Percentiles rank a stretch among this genome's conserved stretches.
phyloP scores from a whole-genome alignment of 1,140 invertebrate genomes.

The Helicoverpa zea region DNA sequence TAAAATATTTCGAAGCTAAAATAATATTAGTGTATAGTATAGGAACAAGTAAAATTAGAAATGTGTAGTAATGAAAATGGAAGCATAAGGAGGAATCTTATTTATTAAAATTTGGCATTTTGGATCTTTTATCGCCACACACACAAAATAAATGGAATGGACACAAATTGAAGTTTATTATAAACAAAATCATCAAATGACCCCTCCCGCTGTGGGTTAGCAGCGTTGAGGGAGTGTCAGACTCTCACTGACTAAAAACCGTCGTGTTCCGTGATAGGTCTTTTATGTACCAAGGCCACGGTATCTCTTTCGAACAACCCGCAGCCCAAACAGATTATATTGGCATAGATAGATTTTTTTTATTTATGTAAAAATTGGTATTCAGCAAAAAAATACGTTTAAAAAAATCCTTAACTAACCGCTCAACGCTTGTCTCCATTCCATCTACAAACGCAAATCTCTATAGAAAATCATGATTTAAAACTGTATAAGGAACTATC shows the following conservation, averaged over 20 bases:
- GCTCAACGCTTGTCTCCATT: neutral
- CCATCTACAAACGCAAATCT: neutral
- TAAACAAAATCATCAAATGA: no score
- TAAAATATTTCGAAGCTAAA: neutral
- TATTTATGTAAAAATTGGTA: neutral
- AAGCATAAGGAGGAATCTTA: constrained; percentile 16
- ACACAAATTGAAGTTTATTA: neutral
- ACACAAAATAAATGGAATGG: neutral
- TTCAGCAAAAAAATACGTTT: neutral
- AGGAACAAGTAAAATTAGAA: constrained; percentile 16
- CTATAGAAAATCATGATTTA: constrained; percentile 11
- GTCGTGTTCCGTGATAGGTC: no score
- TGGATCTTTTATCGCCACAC: constrained; percentile 14
- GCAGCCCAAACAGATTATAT: no score
- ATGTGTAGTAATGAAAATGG: constrained; percentile 6
- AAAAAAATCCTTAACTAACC: no score
- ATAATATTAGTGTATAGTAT: constrained; percentile 20
- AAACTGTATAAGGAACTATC: constrained; percentile 35
- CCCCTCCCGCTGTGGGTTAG: no score
- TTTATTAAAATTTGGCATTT: constrained; percentile 37
- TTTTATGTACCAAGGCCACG: no score
- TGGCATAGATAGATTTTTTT: neutral
- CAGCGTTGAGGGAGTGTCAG: no score
- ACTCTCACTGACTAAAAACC: no score
- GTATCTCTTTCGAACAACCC: no score